Evolutionary conservation across 2,113 vertebrate species (phyloP), one percentile per base, ranked within the genome.

Genomic region (Leucoraja erinaceus): DNA sequence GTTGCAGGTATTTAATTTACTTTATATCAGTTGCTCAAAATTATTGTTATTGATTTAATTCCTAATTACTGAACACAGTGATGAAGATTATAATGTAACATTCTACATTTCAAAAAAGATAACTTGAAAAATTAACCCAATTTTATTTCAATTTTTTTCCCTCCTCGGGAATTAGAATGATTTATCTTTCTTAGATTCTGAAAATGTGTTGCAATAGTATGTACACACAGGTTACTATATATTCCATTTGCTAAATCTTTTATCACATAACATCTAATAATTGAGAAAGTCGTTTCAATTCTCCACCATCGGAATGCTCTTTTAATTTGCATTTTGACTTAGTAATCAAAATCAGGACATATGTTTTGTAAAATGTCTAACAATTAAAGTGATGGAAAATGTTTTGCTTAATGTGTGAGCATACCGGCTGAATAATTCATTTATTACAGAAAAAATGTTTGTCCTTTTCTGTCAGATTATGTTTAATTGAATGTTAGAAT

Each of bases 1-100:
- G 93, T 95, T 97, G 93, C 99, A 99, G 97, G 99, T 99, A 96
- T 94, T 94, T 72, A 8, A 11, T 47, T 91, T 2, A 83, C 25
- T 11, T 25, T 79, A 22, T 66, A 4, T 31, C 6, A 22, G 20
- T 47, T 47, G 25, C 10, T 70, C 31, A 70, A 63, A 70, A 72
- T 38, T 91, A 31, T 88, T 61, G 59, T 84, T 88, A 47, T 47
- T 47, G 38, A 47, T 68, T 28, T 72, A 54, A 72, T 11, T 72
- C 63, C 31, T 11, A 9, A 68, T 4, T n/a, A 72, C 33, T 25
- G 33, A 72, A 47, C 18, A 54, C 18, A 54, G 33, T 72, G 66
- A 7, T 14, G 20, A 3, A 28, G 31, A 54, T 91, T 74, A 54
- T 91, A 68, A 4, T 74, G 66, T 72, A 91, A 47, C 11, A 38